These are phyloP conservation scores for Ephestia elutella DNA, from an alignment of 1,140 invertebrate species.

Conservation along the genomic window DNA sequence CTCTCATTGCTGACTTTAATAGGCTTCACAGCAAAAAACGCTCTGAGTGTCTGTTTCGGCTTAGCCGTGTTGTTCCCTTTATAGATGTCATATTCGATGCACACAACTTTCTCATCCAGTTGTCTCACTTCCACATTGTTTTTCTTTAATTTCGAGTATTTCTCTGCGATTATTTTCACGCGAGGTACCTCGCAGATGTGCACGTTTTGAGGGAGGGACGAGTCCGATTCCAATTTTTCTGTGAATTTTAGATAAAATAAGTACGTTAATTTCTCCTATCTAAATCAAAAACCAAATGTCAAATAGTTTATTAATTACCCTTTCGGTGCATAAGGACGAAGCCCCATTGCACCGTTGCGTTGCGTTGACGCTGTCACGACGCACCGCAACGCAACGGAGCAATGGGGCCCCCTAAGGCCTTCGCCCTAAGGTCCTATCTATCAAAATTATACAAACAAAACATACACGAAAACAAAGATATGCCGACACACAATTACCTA, in stretches of 20 bases:
- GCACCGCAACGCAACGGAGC: too few species aligned
- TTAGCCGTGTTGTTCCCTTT: constrained; percentile 11
- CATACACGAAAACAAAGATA: too few species aligned
- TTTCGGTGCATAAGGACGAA: too few species aligned
- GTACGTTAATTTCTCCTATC: too few species aligned
- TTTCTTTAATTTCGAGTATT: constrained; percentile 47
- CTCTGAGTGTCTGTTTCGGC: constrained; percentile 45
- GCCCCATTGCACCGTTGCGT: too few species aligned
- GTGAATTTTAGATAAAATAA: background rate
- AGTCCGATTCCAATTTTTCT: constrained; percentile 4
- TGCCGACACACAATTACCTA: too few species aligned
- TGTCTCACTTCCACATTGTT: constrained; percentile 52
- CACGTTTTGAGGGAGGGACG: constrained; percentile 19
- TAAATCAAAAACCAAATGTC: too few species aligned
- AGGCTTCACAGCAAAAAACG: constrained; percentile 51
- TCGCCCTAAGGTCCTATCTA: too few species aligned
- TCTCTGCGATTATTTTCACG: constrained; percentile 54
- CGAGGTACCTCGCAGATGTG: constrained; percentile 42
- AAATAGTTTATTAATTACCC: too few species aligned
- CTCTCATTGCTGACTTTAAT: background rate
- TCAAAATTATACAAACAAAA: too few species aligned
- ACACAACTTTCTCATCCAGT: constrained; percentile 55
- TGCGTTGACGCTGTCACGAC: too few species aligned
- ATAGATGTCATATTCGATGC: constrained; percentile 56
- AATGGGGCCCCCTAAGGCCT: too few species aligned